phyloP scores from a whole-genome alignment of 2,113 vertebrate genomes.

The Atrichornis clamosus region DNA sequence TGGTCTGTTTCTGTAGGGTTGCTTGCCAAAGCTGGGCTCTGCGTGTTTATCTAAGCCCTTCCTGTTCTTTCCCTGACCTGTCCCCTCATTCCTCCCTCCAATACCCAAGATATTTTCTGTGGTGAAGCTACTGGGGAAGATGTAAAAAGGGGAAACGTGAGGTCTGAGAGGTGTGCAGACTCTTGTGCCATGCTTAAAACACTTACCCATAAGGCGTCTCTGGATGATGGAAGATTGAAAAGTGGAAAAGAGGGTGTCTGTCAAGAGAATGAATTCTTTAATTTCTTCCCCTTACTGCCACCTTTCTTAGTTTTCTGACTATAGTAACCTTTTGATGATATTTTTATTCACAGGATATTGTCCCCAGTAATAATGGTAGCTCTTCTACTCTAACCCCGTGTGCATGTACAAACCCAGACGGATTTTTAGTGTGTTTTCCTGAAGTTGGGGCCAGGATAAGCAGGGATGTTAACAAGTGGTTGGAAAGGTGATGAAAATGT shows the following conservation, averaged over 20 bases:
- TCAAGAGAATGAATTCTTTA: not conserved
- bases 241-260: not conserved
- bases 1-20: not conserved
- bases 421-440: not conserved
- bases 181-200: not conserved
- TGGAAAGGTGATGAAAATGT: not conserved
- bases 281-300: not conserved
- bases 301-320: not conserved
- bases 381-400: not conserved
- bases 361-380: not conserved
- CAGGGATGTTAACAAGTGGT: not conserved
- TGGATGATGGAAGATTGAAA: not conserved
- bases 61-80: not conserved
- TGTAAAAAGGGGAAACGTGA: not conserved
- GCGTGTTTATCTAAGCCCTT: not conserved
- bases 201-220: rapidly evolving
- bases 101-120: not conserved
- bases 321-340: not conserved
- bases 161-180: not conserved
- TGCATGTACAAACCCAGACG: rapidly evolving
- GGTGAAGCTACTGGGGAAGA: not conserved
- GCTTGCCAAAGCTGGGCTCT: not conserved
- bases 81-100: rapidly evolving
- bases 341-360: not conserved
- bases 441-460: not conserved